Evolutionary conservation across 2,888 invertebrate genomes (phyloP).

Genomic region (Clivina fossor): DNA sequence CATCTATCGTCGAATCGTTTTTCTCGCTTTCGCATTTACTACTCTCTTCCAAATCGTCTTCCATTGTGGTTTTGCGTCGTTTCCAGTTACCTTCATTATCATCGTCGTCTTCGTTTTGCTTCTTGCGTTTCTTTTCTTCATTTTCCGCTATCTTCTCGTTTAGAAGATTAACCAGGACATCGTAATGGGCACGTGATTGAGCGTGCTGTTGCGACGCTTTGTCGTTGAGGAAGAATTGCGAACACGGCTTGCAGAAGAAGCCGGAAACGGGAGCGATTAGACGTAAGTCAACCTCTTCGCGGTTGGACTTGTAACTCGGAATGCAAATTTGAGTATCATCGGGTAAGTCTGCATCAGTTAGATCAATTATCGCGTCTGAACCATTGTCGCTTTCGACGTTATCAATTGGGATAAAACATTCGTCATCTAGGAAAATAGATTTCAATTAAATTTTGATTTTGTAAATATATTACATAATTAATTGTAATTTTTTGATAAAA

Average conservation of each 20-base stretch:
- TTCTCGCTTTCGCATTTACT: no score
- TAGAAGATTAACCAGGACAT: conserved; percentile 61
- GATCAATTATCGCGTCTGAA: conserved; percentile 46
- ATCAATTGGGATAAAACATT: conserved; percentile 47
- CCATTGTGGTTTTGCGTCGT: conserved; percentile 44
- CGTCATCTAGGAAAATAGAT: conserved; percentile 55
- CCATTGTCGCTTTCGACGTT: conserved; percentile 57
- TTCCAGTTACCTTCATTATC: conserved; percentile 42
- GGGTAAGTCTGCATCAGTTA: conserved; percentile 53
- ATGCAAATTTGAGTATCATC: no score
- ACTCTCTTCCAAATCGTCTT: conserved; percentile 48
- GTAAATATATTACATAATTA: no score
- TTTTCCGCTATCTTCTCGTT: conserved; percentile 46
- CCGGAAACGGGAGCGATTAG: conserved; percentile 65
- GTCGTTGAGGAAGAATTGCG: conserved; percentile 64
- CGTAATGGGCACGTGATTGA: conserved; percentile 66
- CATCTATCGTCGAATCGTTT: no score
- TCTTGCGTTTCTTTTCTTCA: conserved; percentile 53
- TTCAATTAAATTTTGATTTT: no score
- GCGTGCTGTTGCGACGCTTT: conserved; percentile 66
- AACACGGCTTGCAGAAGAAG: conserved; percentile 66
- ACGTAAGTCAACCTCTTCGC: conserved; percentile 63
- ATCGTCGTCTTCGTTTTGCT: conserved; percentile 45
- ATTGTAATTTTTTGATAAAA: no score
- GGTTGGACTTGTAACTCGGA: conserved; percentile 61